Evolutionary conservation across 92 coral and sea anemone species (phyloP).

Genomic region (Montipora capitata): DNA sequence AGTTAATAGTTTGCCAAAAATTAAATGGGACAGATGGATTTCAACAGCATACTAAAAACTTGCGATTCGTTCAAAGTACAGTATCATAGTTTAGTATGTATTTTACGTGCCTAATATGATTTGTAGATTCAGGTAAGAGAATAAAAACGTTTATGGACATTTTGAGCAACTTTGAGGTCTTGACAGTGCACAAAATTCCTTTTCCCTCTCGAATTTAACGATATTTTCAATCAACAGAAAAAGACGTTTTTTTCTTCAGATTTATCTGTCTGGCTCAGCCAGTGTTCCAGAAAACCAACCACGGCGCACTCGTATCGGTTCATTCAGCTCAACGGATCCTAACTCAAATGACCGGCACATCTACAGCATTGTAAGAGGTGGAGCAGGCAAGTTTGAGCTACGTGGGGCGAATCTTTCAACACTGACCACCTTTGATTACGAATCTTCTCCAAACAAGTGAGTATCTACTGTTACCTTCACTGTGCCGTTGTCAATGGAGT

Average conservation of each 20-base stretch:
- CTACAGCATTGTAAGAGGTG: conserved; percentile 82
- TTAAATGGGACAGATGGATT: too few relatives aligned
- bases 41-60: too few relatives aligned
- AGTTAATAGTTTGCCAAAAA: too few relatives aligned
- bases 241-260: conserved; percentile 47
- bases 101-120: too few relatives aligned
- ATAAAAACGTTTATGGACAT: too few relatives aligned
- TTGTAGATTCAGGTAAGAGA: too few relatives aligned
- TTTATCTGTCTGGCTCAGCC: conserved; percentile 83
- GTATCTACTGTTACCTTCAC: background rate
- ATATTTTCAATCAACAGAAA: background rate
- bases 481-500: too few relatives aligned
- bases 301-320: conserved; percentile 83
- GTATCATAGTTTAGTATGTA: too few relatives aligned
- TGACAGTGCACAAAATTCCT: background rate
- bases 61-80: too few relatives aligned
- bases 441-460: conserved; percentile 86
- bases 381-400: conserved; percentile 85
- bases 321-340: conserved; percentile 87
- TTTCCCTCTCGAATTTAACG: background rate
- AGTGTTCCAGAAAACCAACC: conserved; percentile 89
- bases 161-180: too few relatives aligned
- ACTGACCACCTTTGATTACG: conserved; percentile 80
- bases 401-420: conserved; percentile 84
- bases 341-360: conserved; percentile 87